Percentiles rank a stretch among this genome's conserved stretches.
Evolutionary conservation across 2,888 invertebrate species (phyloP).

Genomic region (Axea sp.): DNA sequence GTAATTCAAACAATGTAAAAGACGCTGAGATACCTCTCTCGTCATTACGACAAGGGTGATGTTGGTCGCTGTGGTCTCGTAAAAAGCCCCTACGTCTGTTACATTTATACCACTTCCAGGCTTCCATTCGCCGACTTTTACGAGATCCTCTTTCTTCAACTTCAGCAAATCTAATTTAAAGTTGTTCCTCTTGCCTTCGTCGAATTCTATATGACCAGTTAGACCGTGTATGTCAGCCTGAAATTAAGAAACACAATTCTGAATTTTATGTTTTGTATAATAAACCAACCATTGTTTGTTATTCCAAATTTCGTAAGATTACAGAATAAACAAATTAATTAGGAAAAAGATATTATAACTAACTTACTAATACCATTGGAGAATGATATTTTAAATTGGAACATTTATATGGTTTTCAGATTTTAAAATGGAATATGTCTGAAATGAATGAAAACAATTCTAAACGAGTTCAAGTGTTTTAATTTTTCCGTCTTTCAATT

Average conservation of each 20-base stretch:
- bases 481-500: too few species aligned
- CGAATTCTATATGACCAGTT: conserved; percentile 93
- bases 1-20: conserved; percentile 20
- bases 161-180: conserved; percentile 93
- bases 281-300: not conserved
- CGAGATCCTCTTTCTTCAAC: conserved; percentile 87
- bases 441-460: too few species aligned
- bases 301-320: too few species aligned
- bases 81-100: conserved; percentile 92
- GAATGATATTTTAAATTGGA: too few species aligned
- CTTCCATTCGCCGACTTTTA: conserved; percentile 91
- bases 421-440: too few species aligned
- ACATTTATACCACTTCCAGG: conserved; percentile 87
- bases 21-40: conserved; percentile 84
- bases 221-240: conserved; percentile 91
- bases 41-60: conserved; percentile 95
- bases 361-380: too few species aligned
- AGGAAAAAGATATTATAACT: too few species aligned
- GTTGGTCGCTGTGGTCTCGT: conserved; percentile 89
- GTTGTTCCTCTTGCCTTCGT: conserved; percentile 89
- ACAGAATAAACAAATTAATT: too few species aligned
- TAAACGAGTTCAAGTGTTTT: too few species aligned
- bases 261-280: conserved; percentile 5
- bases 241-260: conserved; percentile 42
- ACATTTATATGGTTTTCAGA: too few species aligned